Percentiles rank a stretch among this genome's conserved stretches.
Evolutionary conservation across 30 jellyfish, hydroid and myxozoan species (phyloP).

Genomic region (Turritopsis rubra): DNA sequence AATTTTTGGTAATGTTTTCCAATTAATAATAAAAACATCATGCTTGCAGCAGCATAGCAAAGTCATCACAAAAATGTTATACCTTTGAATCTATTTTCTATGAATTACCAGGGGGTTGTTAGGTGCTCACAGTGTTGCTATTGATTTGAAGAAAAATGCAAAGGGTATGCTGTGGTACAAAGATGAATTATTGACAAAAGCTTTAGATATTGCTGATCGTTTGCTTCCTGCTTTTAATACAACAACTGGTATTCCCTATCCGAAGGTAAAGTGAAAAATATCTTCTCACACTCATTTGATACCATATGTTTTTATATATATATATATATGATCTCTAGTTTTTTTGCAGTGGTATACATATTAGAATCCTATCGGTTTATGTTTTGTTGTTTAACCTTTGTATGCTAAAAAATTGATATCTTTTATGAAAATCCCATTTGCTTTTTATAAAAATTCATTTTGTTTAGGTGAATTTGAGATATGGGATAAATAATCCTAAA

Average conservation of each 20-base stretch:
- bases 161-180: slow-evolving; percentile 81
- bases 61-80: too few relatives aligned
- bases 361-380: neutral
- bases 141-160: slow-evolving; percentile 37
- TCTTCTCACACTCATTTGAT: neutral
- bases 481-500: slow-evolving; percentile 75
- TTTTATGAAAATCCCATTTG: neutral
- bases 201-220: slow-evolving; percentile 83
- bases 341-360: too few relatives aligned
- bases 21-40: too few relatives aligned
- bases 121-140: slow-evolving; percentile 84
- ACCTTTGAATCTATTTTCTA: neutral
- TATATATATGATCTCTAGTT: neutral
- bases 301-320: neutral
- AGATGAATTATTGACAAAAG: slow-evolving; percentile 66
- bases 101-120: slow-evolving; percentile 59
- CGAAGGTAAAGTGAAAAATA: slow-evolving; percentile 45
- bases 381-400: neutral
- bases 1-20: too few relatives aligned
- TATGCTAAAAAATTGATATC: neutral
- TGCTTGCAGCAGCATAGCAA: too few relatives aligned
- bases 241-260: slow-evolving; percentile 90
- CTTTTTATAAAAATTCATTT: neutral
- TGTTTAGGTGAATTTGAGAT: slow-evolving; percentile 60
- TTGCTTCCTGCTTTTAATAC: slow-evolving; percentile 83